These are phyloP conservation scores for Sapayoa aenigma DNA, from an alignment of 2,113 vertebrate species.

Conservation along the genomic window DNA sequence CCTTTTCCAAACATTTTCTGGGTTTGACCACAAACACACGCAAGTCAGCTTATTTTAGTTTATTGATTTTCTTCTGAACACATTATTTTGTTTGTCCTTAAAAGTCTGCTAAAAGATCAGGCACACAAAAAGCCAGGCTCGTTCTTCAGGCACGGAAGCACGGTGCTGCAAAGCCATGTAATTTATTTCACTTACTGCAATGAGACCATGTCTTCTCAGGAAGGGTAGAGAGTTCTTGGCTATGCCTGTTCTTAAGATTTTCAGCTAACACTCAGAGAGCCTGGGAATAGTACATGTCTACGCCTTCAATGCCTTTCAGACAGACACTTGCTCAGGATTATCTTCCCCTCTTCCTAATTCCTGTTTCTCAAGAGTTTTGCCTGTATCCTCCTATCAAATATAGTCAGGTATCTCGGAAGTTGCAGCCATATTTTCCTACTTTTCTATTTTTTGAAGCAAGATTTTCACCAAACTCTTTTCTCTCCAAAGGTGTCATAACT, in stretches of 20 bases:
- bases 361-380: neutral
- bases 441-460: neutral
- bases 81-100: neutral
- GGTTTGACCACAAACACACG: neutral
- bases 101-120: neutral
- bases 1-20: neutral
- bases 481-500: neutral
- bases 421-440: neutral
- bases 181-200: neutral
- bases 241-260: neutral
- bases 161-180: neutral
- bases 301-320: neutral
- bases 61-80: neutral
- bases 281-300: neutral
- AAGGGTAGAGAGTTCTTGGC: neutral
- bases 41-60: neutral
- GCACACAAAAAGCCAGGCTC: neutral
- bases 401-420: accelerated
- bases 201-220: neutral
- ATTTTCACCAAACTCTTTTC: neutral
- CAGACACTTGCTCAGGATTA: neutral
- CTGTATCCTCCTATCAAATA: neutral
- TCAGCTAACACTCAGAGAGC: neutral
- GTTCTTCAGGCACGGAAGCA: neutral
- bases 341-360: neutral